Evolutionary conservation across 2,888 invertebrate species (phyloP), one percentile per base, ranked within the genome.

Genomic region (Ctena decussata): DNA sequence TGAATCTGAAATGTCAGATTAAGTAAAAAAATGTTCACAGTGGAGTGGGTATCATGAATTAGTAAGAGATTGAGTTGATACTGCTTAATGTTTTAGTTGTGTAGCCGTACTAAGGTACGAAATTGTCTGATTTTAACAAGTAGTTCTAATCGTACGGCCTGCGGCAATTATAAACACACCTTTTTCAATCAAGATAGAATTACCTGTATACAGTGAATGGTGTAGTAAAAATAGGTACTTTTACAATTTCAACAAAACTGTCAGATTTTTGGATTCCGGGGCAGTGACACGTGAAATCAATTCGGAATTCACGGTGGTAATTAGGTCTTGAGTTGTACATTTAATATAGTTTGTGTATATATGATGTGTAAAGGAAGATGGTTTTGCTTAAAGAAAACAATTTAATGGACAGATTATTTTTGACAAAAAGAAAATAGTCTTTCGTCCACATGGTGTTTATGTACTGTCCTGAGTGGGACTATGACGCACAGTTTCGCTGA

Each of bases 221-320:
- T 65, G 35, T 65, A 65, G 65, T 65, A 65, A 65, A 65, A 65
- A 65, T 65, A 27, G 65, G 18, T 65, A 65, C 18, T 65, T 65
- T 65, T 35, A 65, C 65, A 65, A 65, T 65, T 65, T 65, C 35
- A 65, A 57, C 57, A 57, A 57, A 65, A 35, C 15, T 35, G 32
- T 65, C 35, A 65, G 35, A 65, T 18, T 35, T 35, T 65, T 18
- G 35, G 65, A 65, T 65, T 35, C 18, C 35, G 30, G 35, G 15
- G 32, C 30, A 35, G 35, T 65, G 65, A 65, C 35, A 65, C 65
- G 65, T 65, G 35, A 65, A 65, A 65, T 65, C 65, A 35, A 65
- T 65, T 57, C 11, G 2, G 65, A 65, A 65, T 65, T 65, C 21
- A 65, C 11, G 5, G 65, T 35, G 35, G 35, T 65, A 65, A 65